Base-by-base conservation (phyloP, 1,140 invertebrate species). In the Rhagoletis zephyria region DNA sequence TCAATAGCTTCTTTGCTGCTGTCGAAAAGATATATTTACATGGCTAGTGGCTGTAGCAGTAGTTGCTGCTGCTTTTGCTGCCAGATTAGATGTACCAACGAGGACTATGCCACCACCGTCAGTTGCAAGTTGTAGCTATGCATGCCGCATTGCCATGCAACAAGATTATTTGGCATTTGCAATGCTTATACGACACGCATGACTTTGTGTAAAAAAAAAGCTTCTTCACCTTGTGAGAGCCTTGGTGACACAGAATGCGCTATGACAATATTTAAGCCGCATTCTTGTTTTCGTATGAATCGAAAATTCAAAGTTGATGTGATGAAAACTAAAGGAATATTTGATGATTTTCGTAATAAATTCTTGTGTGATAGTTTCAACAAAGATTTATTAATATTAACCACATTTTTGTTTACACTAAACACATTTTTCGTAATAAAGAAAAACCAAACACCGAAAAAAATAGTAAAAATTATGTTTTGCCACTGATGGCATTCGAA, bases 91-190 rank as follows among this genome's bases (percentile, higher is more conserved):
- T 14, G 45, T 40, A 42, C 42, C 51, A 56, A 56, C 5, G 51
- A 5, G 10, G 51, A 1, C 51, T 5, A n/a, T 65, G 40, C 42
- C 67, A 74, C 42, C 10, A 74, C 42, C 10, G 14, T 42, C 42
- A 74, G 16, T 48, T 45, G 67, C 67, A 74, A 16, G 67, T 74
- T 67, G 42, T 74, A 48, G 16, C 9, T 16, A 74, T 74, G 40
- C 67, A 7, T 74, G 42, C 40, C 67, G 16, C 67, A 74, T 6
- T 74, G 67, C 0, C 67, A 45, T 48, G 67, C 67, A 74, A 74
- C 67, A 74, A 48, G 40, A 74, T 74, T 42, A 74, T 74, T 74
- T 74, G 67, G 42, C 67, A 74, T 67, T 67, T 67, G 19, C 40
- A 67, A 40, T 67, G 64, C 64, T 67, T 67, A 67, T 74, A 45